Evolutionary conservation across 2,113 vertebrate genomes (phyloP).

Genomic region (Chascanopsetta lugubris): DNA sequence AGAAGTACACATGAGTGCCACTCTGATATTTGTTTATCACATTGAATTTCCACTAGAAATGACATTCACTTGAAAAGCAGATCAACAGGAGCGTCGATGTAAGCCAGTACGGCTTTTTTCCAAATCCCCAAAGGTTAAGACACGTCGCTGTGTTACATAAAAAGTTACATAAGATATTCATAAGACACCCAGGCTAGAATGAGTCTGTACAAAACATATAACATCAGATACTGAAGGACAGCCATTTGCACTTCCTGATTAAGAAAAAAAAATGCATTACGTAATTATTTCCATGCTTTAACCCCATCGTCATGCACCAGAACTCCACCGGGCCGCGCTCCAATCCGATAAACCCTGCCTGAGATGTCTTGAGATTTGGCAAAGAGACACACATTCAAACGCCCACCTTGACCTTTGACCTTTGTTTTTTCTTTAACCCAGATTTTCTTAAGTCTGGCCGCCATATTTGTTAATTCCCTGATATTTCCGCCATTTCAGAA

Average conservation of each 20-base stretch:
- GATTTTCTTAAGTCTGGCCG: conserved; percentile 41
- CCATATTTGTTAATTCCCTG: conserved; percentile 67
- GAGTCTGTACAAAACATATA: conserved; percentile 53
- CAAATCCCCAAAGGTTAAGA: conserved; percentile 33
- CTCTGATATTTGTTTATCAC: conserved; percentile 35
- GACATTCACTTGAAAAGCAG: conserved; percentile 36
- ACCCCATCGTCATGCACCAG: conserved; percentile 36
- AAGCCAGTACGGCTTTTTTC: conserved; percentile 27
- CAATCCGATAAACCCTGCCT: conserved; percentile 60
- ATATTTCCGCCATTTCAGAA: conserved; percentile 54
- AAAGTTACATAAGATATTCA: conserved; percentile 44
- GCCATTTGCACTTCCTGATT: conserved; percentile 45
- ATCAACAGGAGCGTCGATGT: conserved; percentile 30
- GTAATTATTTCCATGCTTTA: conserved; percentile 49
- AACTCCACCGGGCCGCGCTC: conserved; percentile 45
- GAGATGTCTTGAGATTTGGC: conserved; percentile 73
- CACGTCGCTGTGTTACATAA: conserved; percentile 40
- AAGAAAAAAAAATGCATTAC: conserved; percentile 27
- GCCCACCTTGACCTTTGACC: conserved; percentile 34
- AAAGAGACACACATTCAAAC: conserved; percentile 52
- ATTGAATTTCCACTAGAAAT: conserved; percentile 43
- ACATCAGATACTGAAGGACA: conserved; percentile 40
- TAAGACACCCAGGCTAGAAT: conserved; percentile 47
- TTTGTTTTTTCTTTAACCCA: conserved; percentile 15
- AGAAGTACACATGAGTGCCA: conserved; percentile 18